Evolutionary conservation across 2,797 vertebrate genomes (phyloP), one percentile per base, ranked within the genome.

Genomic region (Harpagifer antarcticus): DNA sequence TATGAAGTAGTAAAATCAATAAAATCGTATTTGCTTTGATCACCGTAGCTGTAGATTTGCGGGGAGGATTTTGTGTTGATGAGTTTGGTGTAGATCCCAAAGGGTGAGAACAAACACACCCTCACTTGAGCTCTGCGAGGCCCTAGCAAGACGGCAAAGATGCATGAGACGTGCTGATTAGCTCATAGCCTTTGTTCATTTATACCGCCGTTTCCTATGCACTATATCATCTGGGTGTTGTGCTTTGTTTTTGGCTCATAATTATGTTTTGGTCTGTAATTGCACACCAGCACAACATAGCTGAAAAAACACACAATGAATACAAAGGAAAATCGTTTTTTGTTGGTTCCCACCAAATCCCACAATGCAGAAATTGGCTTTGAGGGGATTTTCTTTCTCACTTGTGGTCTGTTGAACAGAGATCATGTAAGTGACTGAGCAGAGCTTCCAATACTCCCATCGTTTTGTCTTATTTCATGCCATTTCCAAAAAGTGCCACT

Each of bases 101-200:
- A 54, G 82, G 83, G 71, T 63, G 19, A 12, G 8, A 68, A 76
- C 70, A 83, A 86, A 86, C 81, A 78, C 78, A 19, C 81, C 80
- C 83, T 86, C 86, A 60, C 76, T 70, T n/a, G 45, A 78, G 67
- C 65, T 81, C 55, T 64, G 74, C 47, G 4, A 58, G 65, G 54
- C 52, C 55, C 9, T 57, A 40, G 56, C 31, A 68, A 52, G 55
- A 66, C 60, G 60, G 70, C 78, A 65, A 27, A 19, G 49, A 76
- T 4, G 13, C 43, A 45, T 19, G 43, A 71, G 40, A 49, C 53
- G 71, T 44, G 37, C 73, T 62, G 62, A 78, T 84, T 76, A 64
- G 77, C 57, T 72, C 43, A n/a, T 64, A 74, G 54, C 67, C 65
- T n/a, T 19, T 71, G 40, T 68, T 90, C 0, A 65, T 64, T 67